Evolutionary conservation across 2,113 vertebrate genomes (phyloP), one percentile per base, ranked within the genome.

Genomic region (Dicaeum eximium): DNA sequence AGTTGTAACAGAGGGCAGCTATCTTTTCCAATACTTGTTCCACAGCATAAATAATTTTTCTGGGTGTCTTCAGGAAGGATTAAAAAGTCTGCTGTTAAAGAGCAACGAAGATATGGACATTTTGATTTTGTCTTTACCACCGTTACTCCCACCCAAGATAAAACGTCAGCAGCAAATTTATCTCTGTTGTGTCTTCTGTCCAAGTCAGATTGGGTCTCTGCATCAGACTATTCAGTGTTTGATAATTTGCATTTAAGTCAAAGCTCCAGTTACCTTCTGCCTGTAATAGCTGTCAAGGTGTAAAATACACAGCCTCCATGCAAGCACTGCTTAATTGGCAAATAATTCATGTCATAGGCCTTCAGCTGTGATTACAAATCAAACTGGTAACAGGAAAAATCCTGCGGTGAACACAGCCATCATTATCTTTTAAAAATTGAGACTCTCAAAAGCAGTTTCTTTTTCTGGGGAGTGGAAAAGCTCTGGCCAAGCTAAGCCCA

Each of bases 161-260:
- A 80, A 95, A 93, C 13, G 45, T 82, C 58, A 92, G 79, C 78
- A 95, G 84, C 19, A 72, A 60, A 61, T 91, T 97, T 97, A 97
- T 97, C 97, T 97, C 90, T 97, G 96, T 97, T 97, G 65, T 97
- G 97, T 97, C 97, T 97, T 93, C 79, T 8, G 4, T 78, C 47
- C 67, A 67, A 82, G 57, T 69, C 79, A 70, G 37, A 53, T 54
- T 81, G 45, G 48, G 44, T 45, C 16, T 67, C 42, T 40, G 54
- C 40, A 51, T 89, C 91, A 51, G 38, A 45, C 44, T 90, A 27
- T 57, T 91, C 1, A 0, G 57, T 60, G n/a, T 72, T 96, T 90
- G 90, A 90, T 96, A 92, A 90, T 84, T 90, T 21, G 10, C 13
- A 31, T 80, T 93, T 61, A 90, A 95, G 85, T 44, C 71, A 96